Percentiles rank a stretch among this genome's conserved stretches.
Evolutionary conservation across 2,113 vertebrate species (phyloP).

Genomic region (Lepidothrix coronata): DNA sequence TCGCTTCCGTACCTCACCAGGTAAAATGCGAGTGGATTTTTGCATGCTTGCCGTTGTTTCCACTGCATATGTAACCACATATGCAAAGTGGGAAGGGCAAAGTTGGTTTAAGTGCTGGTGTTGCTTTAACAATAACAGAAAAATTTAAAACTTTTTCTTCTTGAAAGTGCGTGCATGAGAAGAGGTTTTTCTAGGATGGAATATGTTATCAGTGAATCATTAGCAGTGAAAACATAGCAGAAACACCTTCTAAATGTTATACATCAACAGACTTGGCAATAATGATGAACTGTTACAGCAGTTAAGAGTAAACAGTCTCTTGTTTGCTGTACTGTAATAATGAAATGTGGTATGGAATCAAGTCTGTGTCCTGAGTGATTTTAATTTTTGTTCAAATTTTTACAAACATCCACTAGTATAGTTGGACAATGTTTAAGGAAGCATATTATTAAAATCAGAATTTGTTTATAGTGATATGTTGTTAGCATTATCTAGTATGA

Average conservation of each 20-base stretch:
- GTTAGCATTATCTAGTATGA: neutral
- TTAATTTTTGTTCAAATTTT: neutral
- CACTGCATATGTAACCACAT: neutral
- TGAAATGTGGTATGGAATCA: neutral
- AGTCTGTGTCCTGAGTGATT: neutral
- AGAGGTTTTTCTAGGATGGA: neutral
- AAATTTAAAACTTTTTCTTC: neutral
- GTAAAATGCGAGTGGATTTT: constrained; percentile 57
- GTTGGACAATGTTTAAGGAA: neutral
- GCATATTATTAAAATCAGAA: neutral
- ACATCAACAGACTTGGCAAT: neutral
- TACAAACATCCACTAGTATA: neutral
- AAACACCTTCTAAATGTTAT: neutral
- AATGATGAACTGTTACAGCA: neutral
- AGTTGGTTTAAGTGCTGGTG: neutral
- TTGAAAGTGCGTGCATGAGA: neutral
- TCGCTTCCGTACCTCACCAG: constrained; percentile 75
- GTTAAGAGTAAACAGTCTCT: neutral
- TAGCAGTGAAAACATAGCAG: neutral
- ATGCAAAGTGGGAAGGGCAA: neutral
- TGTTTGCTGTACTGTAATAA: neutral
- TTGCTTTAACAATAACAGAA: neutral
- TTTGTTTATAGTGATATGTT: neutral
- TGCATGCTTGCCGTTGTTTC: neutral
- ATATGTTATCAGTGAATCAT: neutral